phyloP scores from a whole-genome alignment of 2,888 invertebrate species.

The Sphaerophoria taeniata region DNA sequence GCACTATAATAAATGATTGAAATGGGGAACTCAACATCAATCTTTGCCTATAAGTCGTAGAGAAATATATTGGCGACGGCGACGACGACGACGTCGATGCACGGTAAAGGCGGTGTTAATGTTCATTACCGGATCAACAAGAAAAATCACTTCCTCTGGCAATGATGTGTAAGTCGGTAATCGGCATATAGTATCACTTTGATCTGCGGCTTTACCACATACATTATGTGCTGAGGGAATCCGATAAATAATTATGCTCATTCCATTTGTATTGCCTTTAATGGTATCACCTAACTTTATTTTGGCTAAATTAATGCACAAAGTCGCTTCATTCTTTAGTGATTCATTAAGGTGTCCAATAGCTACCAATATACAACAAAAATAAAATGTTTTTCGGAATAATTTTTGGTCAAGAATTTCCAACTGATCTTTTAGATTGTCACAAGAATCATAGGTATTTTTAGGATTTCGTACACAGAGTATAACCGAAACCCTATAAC shows the following conservation, averaged over 20 bases:
- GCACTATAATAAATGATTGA: slow-evolving; percentile 74
- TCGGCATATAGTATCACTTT: slow-evolving; percentile 72
- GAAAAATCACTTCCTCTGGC: slow-evolving; percentile 72
- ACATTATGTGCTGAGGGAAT: slow-evolving; percentile 58
- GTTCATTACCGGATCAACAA: slow-evolving; percentile 74
- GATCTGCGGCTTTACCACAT: slow-evolving; percentile 54
- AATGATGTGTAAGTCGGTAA: slow-evolving; percentile 69
- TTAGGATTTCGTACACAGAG: no score
- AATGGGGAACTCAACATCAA: slow-evolving; percentile 59
- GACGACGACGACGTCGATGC: background rate
- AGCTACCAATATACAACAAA: no score
- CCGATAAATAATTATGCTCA: slow-evolving; percentile 73
- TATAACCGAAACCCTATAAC: no score
- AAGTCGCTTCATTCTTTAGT: no score
- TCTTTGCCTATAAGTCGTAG: slow-evolving; percentile 13
- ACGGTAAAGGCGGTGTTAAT: slow-evolving; percentile 56
- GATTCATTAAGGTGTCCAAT: no score
- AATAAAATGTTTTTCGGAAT: no score
- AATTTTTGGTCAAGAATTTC: no score
- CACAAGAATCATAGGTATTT: no score
- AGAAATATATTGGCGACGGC: slow-evolving; percentile 55
- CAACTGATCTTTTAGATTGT: no score
- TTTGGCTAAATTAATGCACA: slow-evolving; percentile 34
- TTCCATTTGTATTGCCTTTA: slow-evolving; percentile 70
- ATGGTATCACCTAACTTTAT: slow-evolving; percentile 65